Conservation (phyloP, 2,888 invertebrate species). For the Ectemnius lituratus region DNA sequence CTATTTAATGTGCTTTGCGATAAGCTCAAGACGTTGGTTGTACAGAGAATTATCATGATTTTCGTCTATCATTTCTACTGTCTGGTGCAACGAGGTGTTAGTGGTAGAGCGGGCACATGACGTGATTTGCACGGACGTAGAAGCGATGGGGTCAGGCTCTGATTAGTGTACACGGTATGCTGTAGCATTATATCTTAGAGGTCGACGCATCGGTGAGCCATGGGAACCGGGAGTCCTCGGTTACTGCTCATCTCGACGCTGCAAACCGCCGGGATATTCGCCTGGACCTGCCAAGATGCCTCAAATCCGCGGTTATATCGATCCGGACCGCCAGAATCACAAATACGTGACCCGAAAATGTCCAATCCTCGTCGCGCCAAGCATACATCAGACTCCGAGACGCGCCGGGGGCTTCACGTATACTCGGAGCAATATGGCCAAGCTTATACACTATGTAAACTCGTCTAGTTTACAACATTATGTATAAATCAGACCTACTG, state of each 20-base stretch:
- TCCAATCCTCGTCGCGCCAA: neutral
- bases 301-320: constrained; percentile 35
- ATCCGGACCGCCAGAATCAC: constrained; percentile 23
- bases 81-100: neutral
- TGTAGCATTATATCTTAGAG: constrained; percentile 32
- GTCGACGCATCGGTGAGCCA: constrained; percentile 16
- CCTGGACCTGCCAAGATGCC: constrained; percentile 32
- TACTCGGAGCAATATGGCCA: too few relatives aligned
- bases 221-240: constrained; percentile 23
- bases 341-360: constrained; percentile 18
- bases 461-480: too few relatives aligned
- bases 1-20: neutral
- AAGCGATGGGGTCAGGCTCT: too few relatives aligned
- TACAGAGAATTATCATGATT: neutral
- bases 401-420: too few relatives aligned
- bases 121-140: constrained; percentile 7
- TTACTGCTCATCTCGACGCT: constrained; percentile 40
- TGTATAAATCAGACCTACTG: too few relatives aligned
- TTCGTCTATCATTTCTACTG: neutral
- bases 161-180: constrained; percentile 20
- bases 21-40: neutral
- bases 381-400: too few relatives aligned
- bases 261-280: constrained; percentile 26
- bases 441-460: too few relatives aligned
- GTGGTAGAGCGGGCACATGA: neutral